Conservation (phyloP, 1,140 invertebrate genomes). For the Orchesella cincta region DNA sequence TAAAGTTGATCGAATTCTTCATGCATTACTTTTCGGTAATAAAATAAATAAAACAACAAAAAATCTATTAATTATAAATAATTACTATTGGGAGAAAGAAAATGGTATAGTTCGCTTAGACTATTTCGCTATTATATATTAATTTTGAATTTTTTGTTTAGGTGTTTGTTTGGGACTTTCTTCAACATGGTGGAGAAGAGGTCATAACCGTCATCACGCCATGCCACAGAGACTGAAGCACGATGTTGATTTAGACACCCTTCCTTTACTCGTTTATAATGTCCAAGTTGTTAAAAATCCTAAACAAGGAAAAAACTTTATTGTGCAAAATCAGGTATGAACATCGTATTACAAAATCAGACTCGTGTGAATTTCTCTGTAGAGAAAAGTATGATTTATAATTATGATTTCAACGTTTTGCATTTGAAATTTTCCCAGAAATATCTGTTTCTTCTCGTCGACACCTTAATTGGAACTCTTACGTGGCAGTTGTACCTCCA, state of each 20-base stretch:
- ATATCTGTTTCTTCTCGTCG: conserved; percentile 35
- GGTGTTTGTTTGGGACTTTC: conserved; percentile 29
- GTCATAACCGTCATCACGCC: conserved; percentile 35
- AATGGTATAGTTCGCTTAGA: no score
- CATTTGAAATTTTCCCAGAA: conserved; percentile 19
- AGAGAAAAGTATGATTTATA: not conserved
- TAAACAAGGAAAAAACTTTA: conserved; percentile 40
- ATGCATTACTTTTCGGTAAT: conserved; percentile 27
- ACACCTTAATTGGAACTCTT: conserved; percentile 38
- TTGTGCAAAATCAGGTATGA: conserved; percentile 37
- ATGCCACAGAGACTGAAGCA: conserved; percentile 41
- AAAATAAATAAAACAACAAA: no score
- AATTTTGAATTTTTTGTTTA: conserved; percentile 12
- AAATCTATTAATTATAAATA: no score
- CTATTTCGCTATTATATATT: not conserved
- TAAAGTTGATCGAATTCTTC: conserved; percentile 36
- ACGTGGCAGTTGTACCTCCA: conserved; percentile 40
- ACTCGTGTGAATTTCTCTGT: not conserved
- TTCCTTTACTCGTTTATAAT: conserved; percentile 35
- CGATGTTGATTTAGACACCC: conserved; percentile 40
- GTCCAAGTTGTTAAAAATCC: conserved; percentile 27
- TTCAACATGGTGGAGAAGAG: conserved; percentile 28
- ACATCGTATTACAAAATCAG: not conserved
- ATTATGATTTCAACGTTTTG: not conserved
- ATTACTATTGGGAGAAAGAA: no score